Conservation (phyloP, 2,888 invertebrate species). For the Oxystoma pomonae region DNA sequence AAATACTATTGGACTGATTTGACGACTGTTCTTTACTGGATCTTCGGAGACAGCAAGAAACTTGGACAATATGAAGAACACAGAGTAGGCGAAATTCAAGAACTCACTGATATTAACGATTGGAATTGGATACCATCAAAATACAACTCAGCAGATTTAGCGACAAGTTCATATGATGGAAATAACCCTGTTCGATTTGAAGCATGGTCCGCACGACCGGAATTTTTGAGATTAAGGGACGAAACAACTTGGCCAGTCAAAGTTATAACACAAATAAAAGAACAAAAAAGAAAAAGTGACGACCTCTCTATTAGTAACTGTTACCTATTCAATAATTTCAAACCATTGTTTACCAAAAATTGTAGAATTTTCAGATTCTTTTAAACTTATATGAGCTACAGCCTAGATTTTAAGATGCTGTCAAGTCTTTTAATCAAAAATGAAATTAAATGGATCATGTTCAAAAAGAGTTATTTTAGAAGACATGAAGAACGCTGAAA, state of each 20-base stretch:
- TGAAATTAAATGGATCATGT: neutral
- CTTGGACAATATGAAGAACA: conserved; percentile 16
- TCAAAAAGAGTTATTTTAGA: neutral
- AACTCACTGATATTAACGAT: conserved; percentile 19
- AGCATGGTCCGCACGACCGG: conserved; percentile 5
- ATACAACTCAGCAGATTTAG: conserved; percentile 29
- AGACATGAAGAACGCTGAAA: neutral
- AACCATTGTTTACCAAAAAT: conserved; percentile 5
- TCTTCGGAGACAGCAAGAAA: conserved; percentile 7
- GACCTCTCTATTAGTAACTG: neutral
- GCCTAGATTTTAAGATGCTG: neutral
- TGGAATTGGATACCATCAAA: conserved; percentile 25
- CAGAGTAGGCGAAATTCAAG: conserved; percentile 27
- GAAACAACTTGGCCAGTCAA: neutral
- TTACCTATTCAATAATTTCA: neutral
- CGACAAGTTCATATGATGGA: conserved; percentile 14
- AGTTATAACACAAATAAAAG: neutral
- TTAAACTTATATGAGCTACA: conserved; percentile 6
- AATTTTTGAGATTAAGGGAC: neutral
- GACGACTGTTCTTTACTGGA: conserved; percentile 10
- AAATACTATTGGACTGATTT: conserved; percentile 17
- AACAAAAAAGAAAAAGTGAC: neutral
- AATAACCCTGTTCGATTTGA: neutral
- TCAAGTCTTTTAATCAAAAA: neutral
- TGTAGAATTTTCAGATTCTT: conserved; percentile 9